Base-by-base conservation (phyloP, 2,113 vertebrate species). In the Aramus guarauna region DNA sequence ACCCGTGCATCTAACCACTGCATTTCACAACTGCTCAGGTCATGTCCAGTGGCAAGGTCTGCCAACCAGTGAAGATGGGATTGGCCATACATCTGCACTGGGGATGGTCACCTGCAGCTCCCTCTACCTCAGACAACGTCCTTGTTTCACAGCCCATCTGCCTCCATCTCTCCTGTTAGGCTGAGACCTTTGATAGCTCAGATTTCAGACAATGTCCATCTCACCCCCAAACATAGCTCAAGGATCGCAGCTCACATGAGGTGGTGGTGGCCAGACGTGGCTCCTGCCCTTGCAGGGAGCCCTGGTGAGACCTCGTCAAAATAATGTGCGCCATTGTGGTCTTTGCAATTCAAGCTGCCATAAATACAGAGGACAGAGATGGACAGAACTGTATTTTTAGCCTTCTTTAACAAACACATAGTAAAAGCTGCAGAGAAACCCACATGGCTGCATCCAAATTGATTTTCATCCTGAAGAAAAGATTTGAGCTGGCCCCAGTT, bases 171-270 rank as follows among this genome's bases (percentile, higher is more conserved):
- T 81, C 21, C 34, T 68, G 12, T 47, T 66, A n/a, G 34, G 29
- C 21, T 71, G 36, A 69, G 11, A 14, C 0, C 0, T 27, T 53
- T 71, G 39, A 39, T 45, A 30, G 32, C 78, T 78, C 56, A 50
- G 27, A 50, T 36, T 73, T 88, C 74, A 67, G 74, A 53, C 9
- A 36, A 60, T 36, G 39, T 56, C 43, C 1, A 0, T 14, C 32
- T 71, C 10, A 7, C 16, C 9, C 18, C 4, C n/a, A 37, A 63
- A 52, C 15, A 27, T 1, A 4, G 29, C 50, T 53, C 12, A 2
- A 30, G 47, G 34, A 72, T 50, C 2, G 1, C 85, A 85, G 52
- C 32, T 79, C n/a, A 26, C 43, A 23, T 0, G 0, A 68, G 26
- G 18, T 48, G 32, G 23, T n/a, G 5, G 27, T 27, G 48, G 12